Evolutionary conservation across 2,113 vertebrate species (phyloP).

Genomic region (Boulengeromyrus knoepffleri): DNA sequence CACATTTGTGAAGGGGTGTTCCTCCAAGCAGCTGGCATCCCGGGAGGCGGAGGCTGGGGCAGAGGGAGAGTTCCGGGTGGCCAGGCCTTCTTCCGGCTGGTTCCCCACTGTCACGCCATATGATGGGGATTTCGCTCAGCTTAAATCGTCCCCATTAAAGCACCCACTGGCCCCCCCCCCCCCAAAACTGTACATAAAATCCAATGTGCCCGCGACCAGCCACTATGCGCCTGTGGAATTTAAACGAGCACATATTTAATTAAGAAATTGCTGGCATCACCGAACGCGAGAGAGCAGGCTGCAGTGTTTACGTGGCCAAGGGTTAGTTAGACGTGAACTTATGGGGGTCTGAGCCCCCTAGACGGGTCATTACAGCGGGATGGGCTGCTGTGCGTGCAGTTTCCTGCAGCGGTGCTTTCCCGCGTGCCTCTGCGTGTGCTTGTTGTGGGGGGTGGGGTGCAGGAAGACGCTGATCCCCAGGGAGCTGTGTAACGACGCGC

Average conservation of each 20-base stretch:
- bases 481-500: neutral
- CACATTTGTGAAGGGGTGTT: neutral
- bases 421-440: neutral
- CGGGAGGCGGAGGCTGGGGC: neutral
- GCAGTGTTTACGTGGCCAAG: neutral
- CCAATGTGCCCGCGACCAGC: neutral
- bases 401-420: neutral
- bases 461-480: neutral
- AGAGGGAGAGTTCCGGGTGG: neutral
- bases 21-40: neutral
- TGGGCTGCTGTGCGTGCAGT: neutral
- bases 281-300: neutral
- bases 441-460: neutral
- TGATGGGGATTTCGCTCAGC: neutral
- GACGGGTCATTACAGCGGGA: neutral
- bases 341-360: neutral
- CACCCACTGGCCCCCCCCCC: neutral
- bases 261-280: neutral
- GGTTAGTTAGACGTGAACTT: neutral
- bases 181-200: neutral
- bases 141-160: neutral
- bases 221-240: neutral
- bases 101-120: neutral
- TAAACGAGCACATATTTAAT: constrained; percentile 1
- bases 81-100: neutral